phyloP scores from a whole-genome alignment of 2,797 vertebrate genomes.

The Epinephelus awoara region DNA sequence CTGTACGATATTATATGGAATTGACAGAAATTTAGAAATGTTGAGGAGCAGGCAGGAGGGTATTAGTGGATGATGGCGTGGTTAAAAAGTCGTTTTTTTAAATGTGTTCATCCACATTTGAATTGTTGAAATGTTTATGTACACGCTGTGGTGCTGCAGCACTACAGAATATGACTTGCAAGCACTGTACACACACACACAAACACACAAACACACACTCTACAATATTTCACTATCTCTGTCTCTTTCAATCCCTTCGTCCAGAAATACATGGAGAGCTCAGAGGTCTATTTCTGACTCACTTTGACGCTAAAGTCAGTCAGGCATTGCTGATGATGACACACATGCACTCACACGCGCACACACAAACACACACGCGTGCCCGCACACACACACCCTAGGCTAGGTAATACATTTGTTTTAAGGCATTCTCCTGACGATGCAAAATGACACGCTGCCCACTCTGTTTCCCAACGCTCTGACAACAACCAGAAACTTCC shows the following conservation, averaged over 20 bases:
- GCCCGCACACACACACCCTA: conserved; percentile 41
- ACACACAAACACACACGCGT: conserved; percentile 31
- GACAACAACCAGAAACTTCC: conserved; percentile 44
- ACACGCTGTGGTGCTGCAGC: conserved; percentile 15
- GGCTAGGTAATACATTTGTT: conserved; percentile 54
- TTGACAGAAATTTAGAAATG: background rate
- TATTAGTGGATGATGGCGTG: background rate
- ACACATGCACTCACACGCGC: conserved; percentile 20
- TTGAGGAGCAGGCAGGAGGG: background rate
- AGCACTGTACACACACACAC: background rate
- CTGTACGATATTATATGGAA: background rate
- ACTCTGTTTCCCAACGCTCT: conserved; percentile 35
- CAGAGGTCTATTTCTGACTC: conserved; percentile 72
- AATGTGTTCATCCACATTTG: background rate
- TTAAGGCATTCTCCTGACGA: conserved; percentile 55
- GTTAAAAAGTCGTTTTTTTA: background rate
- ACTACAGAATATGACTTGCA: conserved; percentile 21
- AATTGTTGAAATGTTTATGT: conserved; percentile 14
- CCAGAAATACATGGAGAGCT: conserved; percentile 57
- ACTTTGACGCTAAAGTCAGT: conserved; percentile 64
- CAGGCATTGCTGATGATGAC: conserved; percentile 65
- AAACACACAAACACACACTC: conserved; percentile 17
- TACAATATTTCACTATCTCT: conserved; percentile 50
- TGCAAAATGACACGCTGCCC: conserved; percentile 52
- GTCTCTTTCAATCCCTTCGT: conserved; percentile 62